Evolutionary conservation across 37 sponge, comb jelly and placozoan species (phyloP).

Genomic region (Petrosia ficiformis): DNA sequence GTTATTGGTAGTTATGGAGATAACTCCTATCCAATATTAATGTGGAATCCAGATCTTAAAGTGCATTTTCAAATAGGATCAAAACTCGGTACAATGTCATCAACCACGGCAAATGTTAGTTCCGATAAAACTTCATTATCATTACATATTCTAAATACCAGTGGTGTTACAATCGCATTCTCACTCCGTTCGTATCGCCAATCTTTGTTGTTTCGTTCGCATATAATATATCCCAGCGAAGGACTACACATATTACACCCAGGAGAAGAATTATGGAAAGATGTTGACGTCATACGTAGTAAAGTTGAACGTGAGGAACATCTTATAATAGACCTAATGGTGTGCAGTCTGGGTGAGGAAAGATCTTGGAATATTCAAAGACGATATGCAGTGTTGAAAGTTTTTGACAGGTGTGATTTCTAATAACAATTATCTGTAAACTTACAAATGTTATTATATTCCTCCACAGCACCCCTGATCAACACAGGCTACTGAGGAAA

Average conservation of each 20-base stretch:
- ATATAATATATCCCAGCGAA: conserved; percentile 34
- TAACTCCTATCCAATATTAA: conserved; percentile 46
- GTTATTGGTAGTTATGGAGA: conserved; percentile 37
- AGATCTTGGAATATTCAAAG: conserved; percentile 52
- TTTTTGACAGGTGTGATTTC: no score
- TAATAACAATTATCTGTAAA: no score
- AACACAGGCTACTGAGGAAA: not conserved
- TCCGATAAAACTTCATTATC: conserved; percentile 22
- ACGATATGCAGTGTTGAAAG: conserved; percentile 59
- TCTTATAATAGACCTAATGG: conserved; percentile 44
- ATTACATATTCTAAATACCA: conserved; percentile 29
- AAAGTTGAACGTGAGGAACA: conserved; percentile 40
- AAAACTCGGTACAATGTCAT: conserved; percentile 21
- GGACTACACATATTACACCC: conserved; percentile 43
- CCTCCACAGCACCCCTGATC: not conserved
- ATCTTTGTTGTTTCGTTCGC: conserved; percentile 20
- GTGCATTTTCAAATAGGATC: conserved; percentile 34
- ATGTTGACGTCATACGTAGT: not conserved
- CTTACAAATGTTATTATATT: no score
- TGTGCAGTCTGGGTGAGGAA: conserved; percentile 23
- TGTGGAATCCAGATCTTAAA: conserved; percentile 55
- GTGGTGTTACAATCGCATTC: conserved; percentile 21
- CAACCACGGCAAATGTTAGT: conserved; percentile 11
- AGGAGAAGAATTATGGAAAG: conserved; percentile 17
- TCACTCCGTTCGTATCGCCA: conserved; percentile 37